Evolutionary conservation across 2,113 vertebrate genomes (phyloP).

Genomic region (Syrrhaptes paradoxus): DNA sequence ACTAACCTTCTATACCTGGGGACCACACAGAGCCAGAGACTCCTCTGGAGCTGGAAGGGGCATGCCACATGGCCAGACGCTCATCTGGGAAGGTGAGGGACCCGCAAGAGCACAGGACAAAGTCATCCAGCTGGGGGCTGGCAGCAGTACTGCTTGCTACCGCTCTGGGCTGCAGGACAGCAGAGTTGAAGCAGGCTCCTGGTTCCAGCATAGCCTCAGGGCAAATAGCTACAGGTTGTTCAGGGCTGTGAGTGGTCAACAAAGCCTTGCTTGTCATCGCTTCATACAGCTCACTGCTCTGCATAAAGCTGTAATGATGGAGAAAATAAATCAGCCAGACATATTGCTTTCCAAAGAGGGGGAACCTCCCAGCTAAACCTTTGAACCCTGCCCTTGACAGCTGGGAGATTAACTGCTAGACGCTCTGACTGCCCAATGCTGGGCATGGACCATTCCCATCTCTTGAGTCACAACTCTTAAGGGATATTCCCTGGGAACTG

Average conservation of each 20-base stretch:
- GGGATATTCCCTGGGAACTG: not conserved
- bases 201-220: not conserved
- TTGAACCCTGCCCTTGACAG: not conserved
- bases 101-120: not conserved
- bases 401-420: not conserved
- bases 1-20: constrained; percentile 10
- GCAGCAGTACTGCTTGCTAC: not conserved
- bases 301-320: not conserved
- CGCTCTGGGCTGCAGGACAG: not conserved
- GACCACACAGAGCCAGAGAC: not conserved
- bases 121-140: not conserved
- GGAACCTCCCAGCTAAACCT: not conserved
- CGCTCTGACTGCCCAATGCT: not conserved
- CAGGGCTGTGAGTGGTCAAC: not conserved
- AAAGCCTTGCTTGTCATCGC: not conserved
- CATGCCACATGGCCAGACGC: not conserved
- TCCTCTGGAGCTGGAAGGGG: not conserved
- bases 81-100: not conserved
- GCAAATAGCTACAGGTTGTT: not conserved
- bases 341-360: not conserved
- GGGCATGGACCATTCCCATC: not conserved
- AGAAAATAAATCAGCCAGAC: not conserved
- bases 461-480: not conserved
- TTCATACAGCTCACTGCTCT: not conserved
- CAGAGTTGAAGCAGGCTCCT: not conserved